Conservation (phyloP, 1,140 invertebrate genomes). For the Panagrolaimus sp. region DNA sequence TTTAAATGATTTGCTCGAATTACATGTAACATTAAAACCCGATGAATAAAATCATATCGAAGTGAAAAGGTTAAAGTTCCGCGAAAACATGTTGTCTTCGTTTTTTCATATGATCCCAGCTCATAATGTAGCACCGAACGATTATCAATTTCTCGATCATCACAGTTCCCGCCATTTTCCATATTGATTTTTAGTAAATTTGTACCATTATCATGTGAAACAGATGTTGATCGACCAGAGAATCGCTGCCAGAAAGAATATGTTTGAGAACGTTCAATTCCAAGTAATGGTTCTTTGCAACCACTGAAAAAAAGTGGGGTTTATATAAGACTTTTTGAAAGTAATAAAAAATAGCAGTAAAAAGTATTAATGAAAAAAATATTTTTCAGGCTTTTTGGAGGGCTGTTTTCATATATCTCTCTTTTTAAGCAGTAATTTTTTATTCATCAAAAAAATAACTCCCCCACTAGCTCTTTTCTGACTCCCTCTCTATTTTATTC, state of each 20-base stretch:
- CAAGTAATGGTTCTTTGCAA: neutral
- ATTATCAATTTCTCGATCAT: constrained; percentile 33
- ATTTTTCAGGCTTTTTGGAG: too few species aligned
- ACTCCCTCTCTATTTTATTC: too few species aligned
- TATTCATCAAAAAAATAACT: too few species aligned
- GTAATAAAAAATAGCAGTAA: too few species aligned
- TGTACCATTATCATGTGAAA: neutral
- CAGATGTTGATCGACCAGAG: neutral
- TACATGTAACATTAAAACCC: constrained; percentile 54
- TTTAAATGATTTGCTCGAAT: constrained; percentile 46
- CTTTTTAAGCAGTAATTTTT: too few species aligned
- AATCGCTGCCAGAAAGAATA: neutral
- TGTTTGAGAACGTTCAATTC: neutral
- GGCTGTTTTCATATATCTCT: too few species aligned
- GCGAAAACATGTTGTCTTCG: constrained; percentile 41
- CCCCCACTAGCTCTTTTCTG: too few species aligned
- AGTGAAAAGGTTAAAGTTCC: constrained; percentile 52
- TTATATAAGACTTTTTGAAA: too few species aligned
- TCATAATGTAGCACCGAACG: constrained; percentile 43
- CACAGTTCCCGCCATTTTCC: neutral
- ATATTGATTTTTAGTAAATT: neutral
- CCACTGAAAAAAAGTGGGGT: neutral
- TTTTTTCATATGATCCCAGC: constrained; percentile 48
- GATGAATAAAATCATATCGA: constrained; percentile 55
- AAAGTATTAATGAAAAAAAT: too few species aligned